These are phyloP conservation scores for Linyphia triangularis DNA, from an alignment of 2,888 invertebrate species.

Conservation along the genomic window DNA sequence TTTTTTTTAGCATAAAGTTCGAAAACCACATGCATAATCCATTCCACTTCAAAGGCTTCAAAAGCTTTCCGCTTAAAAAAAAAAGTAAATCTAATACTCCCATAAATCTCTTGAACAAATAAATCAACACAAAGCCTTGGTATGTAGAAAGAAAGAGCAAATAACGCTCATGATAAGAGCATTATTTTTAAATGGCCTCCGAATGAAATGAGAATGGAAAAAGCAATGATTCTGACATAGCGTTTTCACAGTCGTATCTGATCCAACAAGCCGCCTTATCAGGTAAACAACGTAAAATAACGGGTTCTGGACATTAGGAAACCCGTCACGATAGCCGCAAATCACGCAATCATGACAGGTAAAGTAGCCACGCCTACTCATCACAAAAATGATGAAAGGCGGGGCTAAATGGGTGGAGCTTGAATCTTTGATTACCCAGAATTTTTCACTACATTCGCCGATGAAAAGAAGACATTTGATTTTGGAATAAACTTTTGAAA, in stretches of 20 bases:
- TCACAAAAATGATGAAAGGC: constrained; percentile 35
- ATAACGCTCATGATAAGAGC: constrained; percentile 5
- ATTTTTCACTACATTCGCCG: not conserved
- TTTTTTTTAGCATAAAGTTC: too few relatives aligned
- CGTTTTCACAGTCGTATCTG: constrained; percentile 58
- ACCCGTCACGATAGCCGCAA: constrained; percentile 31
- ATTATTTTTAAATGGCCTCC: constrained; percentile 23
- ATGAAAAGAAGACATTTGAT: not conserved
- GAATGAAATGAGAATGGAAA: not conserved
- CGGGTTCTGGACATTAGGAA: constrained; percentile 39
- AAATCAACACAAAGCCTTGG: not conserved
- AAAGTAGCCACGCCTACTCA: constrained; percentile 36
- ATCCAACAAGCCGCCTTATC: constrained; percentile 60
- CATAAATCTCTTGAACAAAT: not conserved
- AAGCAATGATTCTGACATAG: constrained; percentile 24
- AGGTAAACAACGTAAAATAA: constrained; percentile 63
- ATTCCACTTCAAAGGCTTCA: too few relatives aligned
- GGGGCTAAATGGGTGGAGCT: constrained; percentile 33
- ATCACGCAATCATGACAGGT: constrained; percentile 40
- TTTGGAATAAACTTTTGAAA: not conserved
- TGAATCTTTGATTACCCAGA: constrained; percentile 39
- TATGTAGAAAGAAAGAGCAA: not conserved
- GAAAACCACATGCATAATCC: too few relatives aligned
- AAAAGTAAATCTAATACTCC: not conserved
- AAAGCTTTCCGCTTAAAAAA: not conserved